These are phyloP conservation scores for Trachelus tabidus DNA, from an alignment of 2,888 invertebrate species.

Conservation along the genomic window DNA sequence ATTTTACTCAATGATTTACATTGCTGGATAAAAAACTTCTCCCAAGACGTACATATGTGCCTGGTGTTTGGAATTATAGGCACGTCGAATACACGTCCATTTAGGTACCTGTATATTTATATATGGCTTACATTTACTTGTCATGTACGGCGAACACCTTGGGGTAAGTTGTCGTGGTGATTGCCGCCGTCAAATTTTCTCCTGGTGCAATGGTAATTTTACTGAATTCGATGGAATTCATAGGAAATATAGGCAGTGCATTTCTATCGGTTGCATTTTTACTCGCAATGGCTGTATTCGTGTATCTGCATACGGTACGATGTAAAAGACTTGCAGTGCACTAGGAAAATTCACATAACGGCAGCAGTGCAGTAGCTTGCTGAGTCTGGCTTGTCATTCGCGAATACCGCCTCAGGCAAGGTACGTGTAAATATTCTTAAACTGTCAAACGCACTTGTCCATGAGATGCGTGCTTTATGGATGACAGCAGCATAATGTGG, in stretches of 20 bases:
- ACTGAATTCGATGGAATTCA: background rate
- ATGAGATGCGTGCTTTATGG: constrained; percentile 6
- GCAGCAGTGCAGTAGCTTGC: background rate
- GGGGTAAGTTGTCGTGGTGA: background rate
- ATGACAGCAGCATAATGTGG: constrained; percentile 13
- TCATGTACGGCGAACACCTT: background rate
- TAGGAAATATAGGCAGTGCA: background rate
- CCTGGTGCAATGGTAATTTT: background rate
- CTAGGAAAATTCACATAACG: background rate
- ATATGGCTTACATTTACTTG: background rate
- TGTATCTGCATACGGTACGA: background rate
- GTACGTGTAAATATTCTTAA: constrained; percentile 51
- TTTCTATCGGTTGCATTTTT: background rate
- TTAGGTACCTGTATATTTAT: background rate
- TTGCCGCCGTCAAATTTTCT: background rate
- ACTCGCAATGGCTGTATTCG: background rate
- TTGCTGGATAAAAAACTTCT: no score
- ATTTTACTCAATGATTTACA: no score
- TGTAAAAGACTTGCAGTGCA: background rate
- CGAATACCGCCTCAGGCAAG: constrained; percentile 16
- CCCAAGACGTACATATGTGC: no score
- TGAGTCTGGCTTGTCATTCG: background rate
- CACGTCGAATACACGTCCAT: background rate
- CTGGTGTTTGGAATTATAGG: background rate
- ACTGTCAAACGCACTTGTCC: constrained; percentile 48